Base-by-base conservation (phyloP, 2,113 vertebrate genomes). In the Sinosuthora webbiana region DNA sequence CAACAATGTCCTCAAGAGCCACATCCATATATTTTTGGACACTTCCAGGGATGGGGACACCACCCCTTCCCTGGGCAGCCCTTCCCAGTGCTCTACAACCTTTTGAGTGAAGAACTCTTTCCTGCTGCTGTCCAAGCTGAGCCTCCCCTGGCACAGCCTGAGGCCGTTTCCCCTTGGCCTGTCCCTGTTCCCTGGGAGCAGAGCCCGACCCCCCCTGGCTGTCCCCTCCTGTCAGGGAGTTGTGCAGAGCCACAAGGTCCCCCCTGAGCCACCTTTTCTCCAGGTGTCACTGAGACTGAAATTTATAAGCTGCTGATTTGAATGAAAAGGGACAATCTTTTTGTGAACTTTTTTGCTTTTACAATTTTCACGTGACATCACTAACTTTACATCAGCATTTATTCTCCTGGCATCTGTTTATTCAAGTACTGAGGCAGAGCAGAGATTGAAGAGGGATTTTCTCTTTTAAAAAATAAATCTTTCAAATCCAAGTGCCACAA, bases 41-140 rank as follows among this genome's bases (percentile, higher is more conserved):
- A 24, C 28, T 10, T 47, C 9, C 41, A 41, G 75, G 24, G 13
- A 2, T 17, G 9, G 16, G 13, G 1, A n/a, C 19, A 47, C 15
- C 47, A 45, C 1, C 6, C 4, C 33, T 42, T 8, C 12, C 28
- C 23, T 53, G 64, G 41, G 2, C 47, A 55, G 23, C 47, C 24
- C 23, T 5, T 78, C 1, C 9, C 39, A 57, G 3, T 5, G 30
- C 15, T 10, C 39, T 5, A 19, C 8, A 41, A 1, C 12, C 18
- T 55, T 75, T 15, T 8, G 6, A 14, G 13, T 19, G 28, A 4
- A 42, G 33, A 27, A 12, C 1, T 27, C 5, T 8, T 10, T 22
- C 3, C 64, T 28, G 23, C 64, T 28, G 23, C 0, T 45, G 60
- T 10, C 68, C 60, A 4, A 13, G 2, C 52, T 59, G 23, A 81